Conservation (phyloP, 1,140 invertebrate genomes). For the Brachionus koreanus region DNA sequence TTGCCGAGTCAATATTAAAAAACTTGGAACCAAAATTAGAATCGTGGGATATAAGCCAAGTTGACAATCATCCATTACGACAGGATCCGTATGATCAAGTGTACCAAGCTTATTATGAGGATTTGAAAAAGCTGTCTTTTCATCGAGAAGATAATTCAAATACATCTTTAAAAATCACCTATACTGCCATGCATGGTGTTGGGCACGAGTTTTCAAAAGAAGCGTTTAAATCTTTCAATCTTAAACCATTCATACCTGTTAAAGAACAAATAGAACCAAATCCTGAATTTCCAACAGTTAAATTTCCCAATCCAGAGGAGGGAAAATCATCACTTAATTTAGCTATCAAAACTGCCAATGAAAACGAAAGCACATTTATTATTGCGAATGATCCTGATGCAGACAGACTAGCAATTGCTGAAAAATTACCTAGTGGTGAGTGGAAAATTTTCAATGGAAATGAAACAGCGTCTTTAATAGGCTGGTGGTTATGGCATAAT, state of each 20-base stretch:
- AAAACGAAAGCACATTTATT: slow-evolving; percentile 69
- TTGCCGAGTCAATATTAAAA: slow-evolving; percentile 72
- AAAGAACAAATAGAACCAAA: slow-evolving; percentile 74
- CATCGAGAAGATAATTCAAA: slow-evolving; percentile 62
- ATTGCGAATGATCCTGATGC: slow-evolving; percentile 98
- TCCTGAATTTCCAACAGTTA: slow-evolving; percentile 93
- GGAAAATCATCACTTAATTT: slow-evolving; percentile 62
- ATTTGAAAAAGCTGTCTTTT: slow-evolving; percentile 56
- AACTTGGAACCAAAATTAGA: slow-evolving; percentile 69
- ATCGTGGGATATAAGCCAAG: slow-evolving; percentile 66
- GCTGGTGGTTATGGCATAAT: slow-evolving; percentile 78
- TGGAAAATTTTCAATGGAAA: slow-evolving; percentile 95
- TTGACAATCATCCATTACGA: slow-evolving; percentile 51
- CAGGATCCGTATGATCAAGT: slow-evolving; percentile 63
- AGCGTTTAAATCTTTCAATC: slow-evolving; percentile 71
- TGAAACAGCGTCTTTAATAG: slow-evolving; percentile 87
- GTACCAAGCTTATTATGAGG: slow-evolving; percentile 66
- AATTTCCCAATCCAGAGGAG: slow-evolving; percentile 90
- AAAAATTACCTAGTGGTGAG: slow-evolving; percentile 63
- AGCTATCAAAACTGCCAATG: slow-evolving; percentile 76
- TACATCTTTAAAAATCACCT: slow-evolving; percentile 70
- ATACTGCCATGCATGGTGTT: slow-evolving; percentile 97
- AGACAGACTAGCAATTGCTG: slow-evolving; percentile 87
- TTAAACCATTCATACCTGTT: slow-evolving; percentile 74
- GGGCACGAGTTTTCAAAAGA: slow-evolving; percentile 74